phyloP scores from a whole-genome alignment of 2,797 vertebrate genomes.

The Chelmon rostratus region DNA sequence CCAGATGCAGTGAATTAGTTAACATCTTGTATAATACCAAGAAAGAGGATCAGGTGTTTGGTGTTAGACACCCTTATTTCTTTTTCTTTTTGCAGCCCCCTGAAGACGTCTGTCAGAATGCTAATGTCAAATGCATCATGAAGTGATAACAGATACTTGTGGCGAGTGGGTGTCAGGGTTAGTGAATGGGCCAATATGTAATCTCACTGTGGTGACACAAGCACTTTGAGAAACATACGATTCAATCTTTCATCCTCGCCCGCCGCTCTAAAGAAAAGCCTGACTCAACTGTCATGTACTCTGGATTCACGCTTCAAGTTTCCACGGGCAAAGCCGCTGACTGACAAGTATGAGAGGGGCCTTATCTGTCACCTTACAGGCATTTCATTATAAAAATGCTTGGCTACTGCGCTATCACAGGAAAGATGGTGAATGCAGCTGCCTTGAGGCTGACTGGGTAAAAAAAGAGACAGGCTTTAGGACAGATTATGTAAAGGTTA shows the following conservation, averaged over 20 bases:
- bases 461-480: constrained; percentile 44
- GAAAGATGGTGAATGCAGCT: constrained; percentile 51
- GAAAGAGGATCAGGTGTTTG: constrained; percentile 19
- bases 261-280: constrained; percentile 57
- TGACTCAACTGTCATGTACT: constrained; percentile 71
- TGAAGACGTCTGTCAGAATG: neutral
- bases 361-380: constrained; percentile 77
- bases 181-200: constrained; percentile 52
- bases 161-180: constrained; percentile 54
- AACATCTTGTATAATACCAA: constrained; percentile 28
- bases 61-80: neutral
- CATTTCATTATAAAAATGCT: constrained; percentile 74
- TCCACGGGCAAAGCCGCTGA: constrained; percentile 62
- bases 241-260: constrained; percentile 62
- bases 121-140: constrained; percentile 34
- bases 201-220: constrained; percentile 61
- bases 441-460: constrained; percentile 33
- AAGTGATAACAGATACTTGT: constrained; percentile 38
- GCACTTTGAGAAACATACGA: constrained; percentile 59
- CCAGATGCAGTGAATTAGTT: constrained; percentile 14
- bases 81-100: neutral
- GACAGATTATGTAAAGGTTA: constrained; percentile 59
- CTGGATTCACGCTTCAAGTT: constrained; percentile 64
- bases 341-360: constrained; percentile 68
- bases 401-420: constrained; percentile 58